Evolutionary conservation across 64 coral and sea anemone genomes (phyloP).

Genomic region (Stichodactyla helianthus): DNA sequence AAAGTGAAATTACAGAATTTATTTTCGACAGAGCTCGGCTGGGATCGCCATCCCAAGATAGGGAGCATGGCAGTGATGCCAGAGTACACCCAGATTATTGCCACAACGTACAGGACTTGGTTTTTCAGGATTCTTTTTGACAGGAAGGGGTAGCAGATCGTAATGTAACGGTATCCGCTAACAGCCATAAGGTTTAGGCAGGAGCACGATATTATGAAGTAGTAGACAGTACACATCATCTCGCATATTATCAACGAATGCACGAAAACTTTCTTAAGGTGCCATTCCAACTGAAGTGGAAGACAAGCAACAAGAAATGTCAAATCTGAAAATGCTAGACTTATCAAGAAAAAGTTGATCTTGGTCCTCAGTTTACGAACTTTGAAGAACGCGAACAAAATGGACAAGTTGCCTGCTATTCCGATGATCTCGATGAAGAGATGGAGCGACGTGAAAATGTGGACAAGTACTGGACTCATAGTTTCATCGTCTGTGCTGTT

Average conservation of each 20-base stretch:
- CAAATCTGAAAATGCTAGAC: constrained; percentile 46
- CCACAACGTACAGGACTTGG: neutral
- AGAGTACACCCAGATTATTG: constrained; percentile 35
- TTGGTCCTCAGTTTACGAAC: constrained; percentile 44
- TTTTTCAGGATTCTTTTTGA: neutral
- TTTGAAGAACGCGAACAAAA: constrained; percentile 44
- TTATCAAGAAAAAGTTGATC: constrained; percentile 51
- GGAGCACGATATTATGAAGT: constrained; percentile 32
- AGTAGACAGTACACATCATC: constrained; percentile 34
- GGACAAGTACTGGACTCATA: constrained; percentile 12
- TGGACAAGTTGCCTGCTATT: constrained; percentile 20
- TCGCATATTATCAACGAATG: constrained; percentile 37
- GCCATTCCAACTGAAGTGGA: constrained; percentile 46
- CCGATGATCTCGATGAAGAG: constrained; percentile 28
- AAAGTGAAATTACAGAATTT: constrained; percentile 4
- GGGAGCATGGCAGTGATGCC: constrained; percentile 20
- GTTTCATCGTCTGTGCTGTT: neutral
- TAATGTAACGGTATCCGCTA: constrained; percentile 50
- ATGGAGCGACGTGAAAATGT: constrained; percentile 22
- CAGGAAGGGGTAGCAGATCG: constrained; percentile 43
- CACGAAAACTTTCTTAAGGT: constrained; percentile 26
- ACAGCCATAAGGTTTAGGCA: constrained; percentile 42
- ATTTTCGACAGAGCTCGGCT: neutral
- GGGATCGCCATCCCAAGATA: constrained; percentile 44
- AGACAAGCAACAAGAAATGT: neutral